phyloP scores from a whole-genome alignment of 2,888 invertebrate genomes.

The Agriopis marginaria region DNA sequence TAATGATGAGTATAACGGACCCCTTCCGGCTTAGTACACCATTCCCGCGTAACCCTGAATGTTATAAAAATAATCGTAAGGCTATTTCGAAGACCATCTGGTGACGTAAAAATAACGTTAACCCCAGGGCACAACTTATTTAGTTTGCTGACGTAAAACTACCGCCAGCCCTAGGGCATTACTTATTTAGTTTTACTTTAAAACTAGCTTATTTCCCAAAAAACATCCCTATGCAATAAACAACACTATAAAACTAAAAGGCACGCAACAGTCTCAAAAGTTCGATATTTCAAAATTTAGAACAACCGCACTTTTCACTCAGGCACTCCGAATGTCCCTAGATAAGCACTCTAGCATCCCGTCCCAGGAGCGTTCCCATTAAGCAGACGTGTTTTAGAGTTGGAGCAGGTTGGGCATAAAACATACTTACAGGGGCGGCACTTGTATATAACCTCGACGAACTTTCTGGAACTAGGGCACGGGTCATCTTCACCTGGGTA shows the following conservation, averaged over 20 bases:
- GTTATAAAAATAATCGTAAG: too few species aligned
- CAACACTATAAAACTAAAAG: conserved; percentile 22
- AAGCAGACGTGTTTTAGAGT: conserved; percentile 41
- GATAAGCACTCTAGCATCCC: conserved; percentile 38
- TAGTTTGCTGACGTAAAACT: too few species aligned
- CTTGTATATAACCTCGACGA: conserved; percentile 97
- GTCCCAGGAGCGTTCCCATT: conserved; percentile 41
- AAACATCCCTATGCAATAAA: not conserved
- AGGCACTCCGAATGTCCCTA: conserved; percentile 31
- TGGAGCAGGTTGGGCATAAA: conserved; percentile 4
- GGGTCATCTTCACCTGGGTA: conserved; percentile 95
- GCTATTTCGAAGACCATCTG: too few species aligned
- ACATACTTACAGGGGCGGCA: conserved; percentile 95
- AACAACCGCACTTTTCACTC: conserved; percentile 44
- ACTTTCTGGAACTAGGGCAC: conserved; percentile 95
- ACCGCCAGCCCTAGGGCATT: too few species aligned
- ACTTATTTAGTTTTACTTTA: too few species aligned
- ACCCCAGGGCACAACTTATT: too few species aligned
- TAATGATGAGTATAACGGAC: too few species aligned
- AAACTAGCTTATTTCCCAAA: too few species aligned
- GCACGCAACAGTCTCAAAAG: conserved; percentile 36
- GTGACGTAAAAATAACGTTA: too few species aligned
- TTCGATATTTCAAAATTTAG: conserved; percentile 46
- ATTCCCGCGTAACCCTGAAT: too few species aligned
- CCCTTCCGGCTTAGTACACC: too few species aligned